Conservation (phyloP, 1,140 invertebrate genomes). For the Rhopalosiphum maidis region DNA sequence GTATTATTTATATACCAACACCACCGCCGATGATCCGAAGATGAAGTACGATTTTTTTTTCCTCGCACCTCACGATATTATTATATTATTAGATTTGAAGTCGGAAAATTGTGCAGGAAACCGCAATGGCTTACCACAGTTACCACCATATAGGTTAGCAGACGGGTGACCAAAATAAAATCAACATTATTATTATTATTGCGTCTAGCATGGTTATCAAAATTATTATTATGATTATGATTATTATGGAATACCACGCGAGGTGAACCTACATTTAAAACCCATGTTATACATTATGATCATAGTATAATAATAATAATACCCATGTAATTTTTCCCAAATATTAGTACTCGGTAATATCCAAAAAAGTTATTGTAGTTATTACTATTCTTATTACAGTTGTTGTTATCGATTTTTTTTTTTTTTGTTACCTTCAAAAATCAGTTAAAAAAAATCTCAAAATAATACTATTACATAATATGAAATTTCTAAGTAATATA, state of each 20-base stretch:
- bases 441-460: too few relatives aligned
- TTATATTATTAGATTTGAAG: background rate
- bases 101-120: background rate
- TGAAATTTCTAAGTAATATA: too few relatives aligned
- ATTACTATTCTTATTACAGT: too few relatives aligned
- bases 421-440: too few relatives aligned
- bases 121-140: background rate
- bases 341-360: background rate
- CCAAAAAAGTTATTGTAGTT: background rate
- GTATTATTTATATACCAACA: background rate
- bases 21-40: background rate
- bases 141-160: background rate
- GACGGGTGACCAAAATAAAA: background rate
- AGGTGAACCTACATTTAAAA: background rate
- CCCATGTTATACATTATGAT: background rate
- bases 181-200: background rate
- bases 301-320: background rate
- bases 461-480: too few relatives aligned
- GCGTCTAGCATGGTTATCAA: background rate
- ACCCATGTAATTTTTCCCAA: background rate
- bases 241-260: background rate
- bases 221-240: background rate
- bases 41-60: slow-evolving; percentile 5
- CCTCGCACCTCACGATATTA: background rate
- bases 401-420: background rate